These are phyloP conservation scores for Phalacrocorax pelagicus DNA, from an alignment of 2,113 vertebrate species.

Conservation along the genomic window DNA sequence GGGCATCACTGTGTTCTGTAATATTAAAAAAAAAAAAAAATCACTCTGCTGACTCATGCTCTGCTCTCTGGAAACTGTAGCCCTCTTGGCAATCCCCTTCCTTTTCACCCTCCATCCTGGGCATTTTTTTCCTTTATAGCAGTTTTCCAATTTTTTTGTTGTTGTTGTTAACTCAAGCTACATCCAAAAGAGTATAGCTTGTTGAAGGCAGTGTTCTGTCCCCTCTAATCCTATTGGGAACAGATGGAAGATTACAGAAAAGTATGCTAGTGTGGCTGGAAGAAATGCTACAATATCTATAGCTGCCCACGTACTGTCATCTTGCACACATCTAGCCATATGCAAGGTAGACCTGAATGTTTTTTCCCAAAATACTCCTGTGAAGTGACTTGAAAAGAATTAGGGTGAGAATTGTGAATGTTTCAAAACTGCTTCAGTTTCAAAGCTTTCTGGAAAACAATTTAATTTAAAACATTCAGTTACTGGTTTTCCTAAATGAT, in stretches of 20 bases:
- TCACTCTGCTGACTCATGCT: constrained; percentile 56
- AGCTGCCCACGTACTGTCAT: not conserved
- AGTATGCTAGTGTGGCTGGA: not conserved
- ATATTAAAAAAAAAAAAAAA: not conserved
- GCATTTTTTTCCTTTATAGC: not conserved
- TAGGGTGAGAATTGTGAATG: not conserved
- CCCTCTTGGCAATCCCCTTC: not conserved
- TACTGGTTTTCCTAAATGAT: not conserved
- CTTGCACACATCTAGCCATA: not conserved
- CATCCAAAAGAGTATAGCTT: not conserved
- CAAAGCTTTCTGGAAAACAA: constrained; percentile 9
- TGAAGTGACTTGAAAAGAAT: not conserved
- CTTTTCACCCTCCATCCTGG: not conserved
- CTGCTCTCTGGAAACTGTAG: not conserved
- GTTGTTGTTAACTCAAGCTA: not conserved
- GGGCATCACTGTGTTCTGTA: not conserved
- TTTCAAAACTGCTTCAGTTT: constrained; percentile 3
- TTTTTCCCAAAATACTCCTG: not conserved
- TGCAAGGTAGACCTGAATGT: not conserved
- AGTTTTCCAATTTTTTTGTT: not conserved
- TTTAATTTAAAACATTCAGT: not conserved
- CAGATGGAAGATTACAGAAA: not conserved
- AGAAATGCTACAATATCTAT: not conserved
- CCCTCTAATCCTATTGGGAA: not conserved
- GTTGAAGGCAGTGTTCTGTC: not conserved